These are phyloP conservation scores for Tenthredo livida DNA, from an alignment of 2,888 invertebrate genomes.

Conservation along the genomic window DNA sequence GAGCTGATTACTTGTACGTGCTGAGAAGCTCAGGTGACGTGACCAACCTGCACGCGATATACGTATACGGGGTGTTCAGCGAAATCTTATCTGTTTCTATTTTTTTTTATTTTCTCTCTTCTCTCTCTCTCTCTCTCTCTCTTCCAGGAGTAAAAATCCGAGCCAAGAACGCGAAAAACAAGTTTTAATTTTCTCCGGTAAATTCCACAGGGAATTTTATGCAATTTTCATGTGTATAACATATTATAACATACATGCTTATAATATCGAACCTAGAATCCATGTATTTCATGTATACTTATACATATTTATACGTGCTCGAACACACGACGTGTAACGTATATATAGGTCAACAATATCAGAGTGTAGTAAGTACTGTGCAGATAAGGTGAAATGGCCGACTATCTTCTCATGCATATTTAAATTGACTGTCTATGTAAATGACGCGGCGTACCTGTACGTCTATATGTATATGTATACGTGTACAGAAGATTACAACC, in stretches of 20 bases:
- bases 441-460: neutral
- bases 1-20: slow-evolving; percentile 44
- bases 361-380: neutral
- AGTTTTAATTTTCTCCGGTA: neutral
- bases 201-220: neutral
- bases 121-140: no score
- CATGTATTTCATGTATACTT: neutral
- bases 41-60: slow-evolving; percentile 36
- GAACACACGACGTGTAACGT: neutral
- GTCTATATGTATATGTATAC: neutral
- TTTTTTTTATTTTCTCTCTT: neutral
- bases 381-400: slow-evolving; percentile 41
- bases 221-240: neutral
- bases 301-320: slow-evolving; percentile 22
- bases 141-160: no score
- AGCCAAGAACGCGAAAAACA: neutral
- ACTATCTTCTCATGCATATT: slow-evolving; percentile 45
- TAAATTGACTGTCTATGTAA: slow-evolving; percentile 43
- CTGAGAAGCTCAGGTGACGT: slow-evolving; percentile 31
- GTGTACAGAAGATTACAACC: neutral
- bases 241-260: neutral
- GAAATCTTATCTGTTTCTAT: neutral
- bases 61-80: neutral
- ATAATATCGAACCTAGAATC: neutral
- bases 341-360: slow-evolving; percentile 38